Evolutionary conservation across 92 coral and sea anemone genomes (phyloP), one percentile per base, ranked within the genome.

Genomic region (Nematostella vectensis): DNA sequence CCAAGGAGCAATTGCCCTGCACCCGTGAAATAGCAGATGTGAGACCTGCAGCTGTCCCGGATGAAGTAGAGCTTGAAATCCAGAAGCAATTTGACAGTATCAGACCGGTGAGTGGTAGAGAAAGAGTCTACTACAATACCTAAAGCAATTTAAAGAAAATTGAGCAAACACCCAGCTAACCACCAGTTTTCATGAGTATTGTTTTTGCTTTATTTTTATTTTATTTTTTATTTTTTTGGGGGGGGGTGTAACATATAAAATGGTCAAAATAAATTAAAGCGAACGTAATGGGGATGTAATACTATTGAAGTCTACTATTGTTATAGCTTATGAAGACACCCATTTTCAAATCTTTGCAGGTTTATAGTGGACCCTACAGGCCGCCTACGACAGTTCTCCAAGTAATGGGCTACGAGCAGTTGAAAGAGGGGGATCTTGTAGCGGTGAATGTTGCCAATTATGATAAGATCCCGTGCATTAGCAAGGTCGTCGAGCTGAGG

Each of bases 361-460:
- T 60, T 31, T 60, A 60, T 21, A 60, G 50, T 60, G 67, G 67
- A 15, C 67, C 60, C 47, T 60, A 60, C 33, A 45, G 58, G 18
- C 45, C 16, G 19, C 54, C 58, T 13, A 29, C 58, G 47, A 60
- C 52, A 21, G 31, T 47, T 48, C 30, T 47, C 3, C 51, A 58
- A 18, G 65, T 58, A 60, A n/a, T n/a, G n/a, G n/a, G n/a, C n/a
- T n/a, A n/a, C n/a, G n/a, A n/a, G n/a, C n/a, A n/a, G n/a, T n/a
- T n/a, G n/a, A n/a, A 24, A 29, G 55, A 21, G 16, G 61, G 59
- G 29, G 61, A 43, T 20, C 31, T 60, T 29, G 67, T 47, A 11
- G 67, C 67, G 11, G 67, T 47, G 13, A 26, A 39, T 25, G 31
- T 60, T 2, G 54, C 27, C 3, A 60, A 60, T 17, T 60, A 60